Conservation (phyloP, 2,888 invertebrate genomes). For the Drosophila dives region DNA sequence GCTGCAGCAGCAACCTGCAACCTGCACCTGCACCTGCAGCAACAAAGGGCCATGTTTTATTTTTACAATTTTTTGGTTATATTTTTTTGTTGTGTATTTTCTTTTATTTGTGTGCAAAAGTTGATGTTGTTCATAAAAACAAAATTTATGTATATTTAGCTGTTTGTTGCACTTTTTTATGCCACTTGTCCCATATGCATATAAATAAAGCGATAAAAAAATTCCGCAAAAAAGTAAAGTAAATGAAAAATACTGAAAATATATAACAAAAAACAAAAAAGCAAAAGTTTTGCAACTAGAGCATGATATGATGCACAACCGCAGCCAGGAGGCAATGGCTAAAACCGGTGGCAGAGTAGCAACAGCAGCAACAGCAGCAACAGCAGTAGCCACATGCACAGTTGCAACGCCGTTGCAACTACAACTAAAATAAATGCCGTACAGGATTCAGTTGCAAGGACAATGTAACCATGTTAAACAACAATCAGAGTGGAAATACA, state of each 20-base stretch:
- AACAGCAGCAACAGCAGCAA: slow-evolving; percentile 6
- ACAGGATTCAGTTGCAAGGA: slow-evolving; percentile 75
- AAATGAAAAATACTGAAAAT: slow-evolving; percentile 31
- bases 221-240: slow-evolving; percentile 7
- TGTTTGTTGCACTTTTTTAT: slow-evolving; percentile 59
- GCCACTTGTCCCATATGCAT: slow-evolving; percentile 73
- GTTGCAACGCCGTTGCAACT: slow-evolving; percentile 60
- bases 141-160: slow-evolving; percentile 66
- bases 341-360: slow-evolving; percentile 10
- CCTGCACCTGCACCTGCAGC: slow-evolving; percentile 35
- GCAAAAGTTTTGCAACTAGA: slow-evolving; percentile 73
- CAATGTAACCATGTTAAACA: slow-evolving; percentile 79
- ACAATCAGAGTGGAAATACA: slow-evolving; percentile 81
- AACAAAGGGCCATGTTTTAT: slow-evolving; percentile 40
- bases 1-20: slow-evolving; percentile 36
- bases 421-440: slow-evolving; percentile 61
- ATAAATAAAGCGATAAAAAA: slow-evolving; percentile 70
- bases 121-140: slow-evolving; percentile 66
- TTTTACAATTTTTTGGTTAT: slow-evolving; percentile 6
- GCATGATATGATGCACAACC: slow-evolving; percentile 77
- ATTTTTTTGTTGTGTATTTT: background rate
- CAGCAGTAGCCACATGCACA: slow-evolving; percentile 41
- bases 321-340: slow-evolving; percentile 39
- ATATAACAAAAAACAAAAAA: slow-evolving; percentile 31
- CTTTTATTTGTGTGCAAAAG: slow-evolving; percentile 49